Base-by-base conservation (phyloP, 2,113 vertebrate species). In the Myiagra hebetior region DNA sequence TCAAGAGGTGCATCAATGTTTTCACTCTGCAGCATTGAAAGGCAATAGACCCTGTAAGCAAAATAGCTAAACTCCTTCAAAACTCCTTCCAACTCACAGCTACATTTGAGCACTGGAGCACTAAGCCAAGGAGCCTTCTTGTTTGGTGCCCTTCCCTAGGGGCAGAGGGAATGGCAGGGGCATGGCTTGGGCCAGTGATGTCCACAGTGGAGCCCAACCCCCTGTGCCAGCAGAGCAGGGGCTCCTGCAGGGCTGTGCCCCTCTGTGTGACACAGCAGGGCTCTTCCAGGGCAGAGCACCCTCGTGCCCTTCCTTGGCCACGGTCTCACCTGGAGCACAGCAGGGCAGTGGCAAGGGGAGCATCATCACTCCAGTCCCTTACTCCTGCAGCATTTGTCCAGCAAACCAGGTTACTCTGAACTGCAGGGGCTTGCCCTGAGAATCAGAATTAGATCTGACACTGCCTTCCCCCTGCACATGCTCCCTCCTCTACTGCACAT, bases 161-260 rank as follows among this genome's bases (percentile, higher is more conserved):
- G n/a, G 13, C 20, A 35, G 59, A 69, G 33, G 56, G 52, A 75
- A 31, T 2, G 27, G 49, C 80, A 65, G 55, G 70, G 53, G 33
- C 6, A 2, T 0, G 8, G 23, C 41, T n/a, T 1, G 6, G 12
- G 7, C 10, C 17, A 23, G 31, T 0, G 8, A 47, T 9, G 37
- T 7, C 26, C 10, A 0, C 0, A 11, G 31, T 0, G 3, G 13
- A 41, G 41, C 11, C 0, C 1, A 0, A 39, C 7, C 10, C 13
- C 5, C 47, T 39, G 9, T 33, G 59, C 2, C 41, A 33, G 62
- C 60, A 69, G 26, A 56, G 41, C 41, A 52, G 2, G 0, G 46
- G 31, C 4, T 28, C 24, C 73, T 23, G 42, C 37, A 30, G 55
- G 26, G 53, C 85, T 77, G 30, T 33, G 1, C 2, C 52, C 44